Percentiles rank a stretch among this genome's conserved stretches.
Conservation (phyloP, 1,140 invertebrate genomes). For the Macrobrachium rosenbergii region DNA sequence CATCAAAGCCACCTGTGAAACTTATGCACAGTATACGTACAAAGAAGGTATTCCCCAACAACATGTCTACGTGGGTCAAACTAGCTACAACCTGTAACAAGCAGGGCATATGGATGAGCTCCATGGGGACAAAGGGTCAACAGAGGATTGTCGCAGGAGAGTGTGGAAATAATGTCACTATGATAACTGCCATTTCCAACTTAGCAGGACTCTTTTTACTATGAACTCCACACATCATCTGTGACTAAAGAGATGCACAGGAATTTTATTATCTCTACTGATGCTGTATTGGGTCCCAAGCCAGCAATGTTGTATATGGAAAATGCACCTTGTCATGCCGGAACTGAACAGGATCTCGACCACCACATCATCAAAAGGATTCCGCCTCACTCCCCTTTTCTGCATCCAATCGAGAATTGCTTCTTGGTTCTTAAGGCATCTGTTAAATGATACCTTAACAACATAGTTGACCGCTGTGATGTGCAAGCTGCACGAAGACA, state of each 20-base stretch:
- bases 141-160: conserved; percentile 1
- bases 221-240: background rate
- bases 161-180: background rate
- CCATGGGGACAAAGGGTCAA: background rate
- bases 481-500: background rate
- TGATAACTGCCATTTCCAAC: background rate
- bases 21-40: background rate
- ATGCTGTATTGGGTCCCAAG: background rate
- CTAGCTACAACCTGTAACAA: conserved; percentile 5
- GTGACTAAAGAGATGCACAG: background rate
- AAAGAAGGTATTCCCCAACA: conserved; percentile 2
- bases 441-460: conserved; percentile 4
- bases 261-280: conserved; percentile 8
- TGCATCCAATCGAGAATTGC: background rate
- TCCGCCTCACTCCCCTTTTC: conserved; percentile 3
- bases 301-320: background rate
- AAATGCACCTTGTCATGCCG: conserved; percentile 10
- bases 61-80: background rate
- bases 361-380: background rate
- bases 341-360: background rate
- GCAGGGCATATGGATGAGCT: background rate
- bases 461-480: conserved; percentile 13
- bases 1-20: background rate
- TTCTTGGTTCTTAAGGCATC: background rate
- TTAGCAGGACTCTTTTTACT: background rate